Conservation (phyloP, 1,140 invertebrate species). For the Pseudomyrmex gracilis region DNA sequence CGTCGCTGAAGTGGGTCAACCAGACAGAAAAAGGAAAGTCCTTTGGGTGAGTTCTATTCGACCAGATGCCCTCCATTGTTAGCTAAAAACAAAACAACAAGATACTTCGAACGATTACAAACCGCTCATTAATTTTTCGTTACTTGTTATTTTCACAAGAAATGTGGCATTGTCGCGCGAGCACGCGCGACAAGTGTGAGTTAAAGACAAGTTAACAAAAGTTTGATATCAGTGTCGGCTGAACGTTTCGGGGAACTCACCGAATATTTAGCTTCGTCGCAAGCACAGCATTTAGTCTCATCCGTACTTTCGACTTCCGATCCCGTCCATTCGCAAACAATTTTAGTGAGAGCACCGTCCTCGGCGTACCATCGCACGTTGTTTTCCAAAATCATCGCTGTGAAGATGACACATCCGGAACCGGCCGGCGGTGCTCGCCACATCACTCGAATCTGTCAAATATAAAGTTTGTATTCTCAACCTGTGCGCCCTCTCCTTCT, state of each 20-base stretch:
- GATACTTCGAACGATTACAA: not conserved
- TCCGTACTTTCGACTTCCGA: constrained; percentile 85
- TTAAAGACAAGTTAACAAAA: too few species aligned
- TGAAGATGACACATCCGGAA: constrained; percentile 93
- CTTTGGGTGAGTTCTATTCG: constrained; percentile 97
- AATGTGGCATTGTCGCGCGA: too few species aligned
- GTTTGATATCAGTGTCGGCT: too few species aligned
- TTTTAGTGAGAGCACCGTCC: constrained; percentile 92
- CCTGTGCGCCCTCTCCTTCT: not conserved
- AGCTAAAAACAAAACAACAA: constrained; percentile 86
- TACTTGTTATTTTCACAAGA: not conserved
- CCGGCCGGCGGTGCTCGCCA: constrained; percentile 94
- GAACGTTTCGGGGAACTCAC: constrained; percentile 84
- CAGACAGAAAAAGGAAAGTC: constrained; percentile 96
- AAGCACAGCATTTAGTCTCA: constrained; percentile 91
- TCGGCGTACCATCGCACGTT: constrained; percentile 95
- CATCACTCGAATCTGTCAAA: constrained; percentile 90
- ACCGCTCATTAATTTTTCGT: not conserved
- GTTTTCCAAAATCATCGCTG: constrained; percentile 95
- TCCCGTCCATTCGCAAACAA: constrained; percentile 92
- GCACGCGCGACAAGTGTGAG: too few species aligned
- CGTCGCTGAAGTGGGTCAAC: constrained; percentile 98
- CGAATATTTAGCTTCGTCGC: constrained; percentile 96
- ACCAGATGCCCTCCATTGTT: constrained; percentile 98
- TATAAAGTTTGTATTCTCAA: not conserved